These are phyloP conservation scores for Meghimatium bilineatum DNA, from an alignment of 2,888 invertebrate genomes.

Conservation along the genomic window DNA sequence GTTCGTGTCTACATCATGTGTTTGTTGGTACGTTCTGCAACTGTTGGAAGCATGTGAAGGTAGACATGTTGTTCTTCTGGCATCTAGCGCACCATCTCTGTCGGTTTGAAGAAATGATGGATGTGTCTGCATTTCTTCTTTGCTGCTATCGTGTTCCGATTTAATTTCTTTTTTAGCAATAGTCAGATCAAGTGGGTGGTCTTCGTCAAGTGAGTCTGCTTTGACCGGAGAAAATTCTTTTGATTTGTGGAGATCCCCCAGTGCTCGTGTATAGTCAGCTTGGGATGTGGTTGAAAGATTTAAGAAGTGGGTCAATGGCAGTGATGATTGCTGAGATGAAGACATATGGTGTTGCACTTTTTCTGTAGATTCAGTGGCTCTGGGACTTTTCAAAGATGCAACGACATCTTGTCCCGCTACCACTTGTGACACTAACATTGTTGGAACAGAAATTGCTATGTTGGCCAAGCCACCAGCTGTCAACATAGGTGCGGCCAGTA, in stretches of 20 bases:
- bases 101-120: conserved; percentile 20
- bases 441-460: conserved; percentile 60
- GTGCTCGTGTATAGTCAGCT: background rate
- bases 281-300: background rate
- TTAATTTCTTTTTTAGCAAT: conserved; percentile 37
- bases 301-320: conserved; percentile 24
- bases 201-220: conserved; percentile 9
- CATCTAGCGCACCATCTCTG: conserved; percentile 34
- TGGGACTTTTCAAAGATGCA: conserved; percentile 25
- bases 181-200: conserved; percentile 46
- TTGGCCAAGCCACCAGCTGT: conserved; percentile 58
- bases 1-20: conserved; percentile 4
- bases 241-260: conserved; percentile 28
- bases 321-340: conserved; percentile 18
- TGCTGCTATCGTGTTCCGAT: conserved; percentile 18
- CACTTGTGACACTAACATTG: conserved; percentile 59
- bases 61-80: background rate
- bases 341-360: background rate
- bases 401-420: conserved; percentile 20
- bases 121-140: background rate
- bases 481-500: conserved; percentile 63
- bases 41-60: background rate
- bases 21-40: background rate
- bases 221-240: conserved; percentile 3
- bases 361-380: conserved; percentile 16